Evolutionary conservation across 2,113 vertebrate genomes (phyloP).

Genomic region (Bos taurus): ARS-UCD2.0 NC_037332.1:112286001-112286500

Average conservation of each 20-base stretch:
- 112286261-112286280: constrained; percentile 32
- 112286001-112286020: not conserved
- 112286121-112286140: not conserved
- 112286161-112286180: not conserved
- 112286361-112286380: constrained; percentile 16
- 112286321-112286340: not conserved
- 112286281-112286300: constrained; percentile 1
- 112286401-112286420: constrained; percentile 21
- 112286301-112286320: constrained; percentile 15
- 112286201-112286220: constrained; percentile 33
- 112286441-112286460: not conserved
- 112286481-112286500: not conserved
- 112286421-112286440: not conserved
- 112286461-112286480: not conserved
- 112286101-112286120: not conserved
- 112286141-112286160: not conserved
- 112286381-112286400: not conserved
- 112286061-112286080: constrained; percentile 2
- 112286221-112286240: constrained; percentile 39
- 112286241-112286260: constrained; percentile 46
- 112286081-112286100: not conserved
- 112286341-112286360: not conserved
- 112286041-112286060: not conserved
- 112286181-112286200: constrained; percentile 48
- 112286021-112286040: not conserved